Evolutionary conservation across 2,888 invertebrate species (phyloP).

Genomic region (Amphipyra berbera): DNA sequence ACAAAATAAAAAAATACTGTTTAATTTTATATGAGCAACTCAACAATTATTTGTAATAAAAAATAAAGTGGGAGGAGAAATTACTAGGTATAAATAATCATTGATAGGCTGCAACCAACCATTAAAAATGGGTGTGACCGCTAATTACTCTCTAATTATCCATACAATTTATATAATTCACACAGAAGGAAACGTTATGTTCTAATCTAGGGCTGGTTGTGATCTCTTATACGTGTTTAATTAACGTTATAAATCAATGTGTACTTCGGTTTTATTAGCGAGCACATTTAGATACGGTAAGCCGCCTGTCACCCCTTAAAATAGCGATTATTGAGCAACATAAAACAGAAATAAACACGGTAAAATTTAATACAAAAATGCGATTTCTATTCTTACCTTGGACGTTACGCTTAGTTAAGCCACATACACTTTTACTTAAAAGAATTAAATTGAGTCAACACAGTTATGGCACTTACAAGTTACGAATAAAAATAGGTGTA

Average conservation of each 20-base stretch:
- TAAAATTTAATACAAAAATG: constrained; percentile 10
- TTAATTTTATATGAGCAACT: neutral
- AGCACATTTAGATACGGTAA: constrained; percentile 43
- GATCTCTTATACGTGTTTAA: neutral
- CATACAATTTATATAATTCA: neutral
- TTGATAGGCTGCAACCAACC: neutral
- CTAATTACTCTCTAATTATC: neutral
- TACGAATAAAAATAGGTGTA: constrained; percentile 44
- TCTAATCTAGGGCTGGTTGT: neutral
- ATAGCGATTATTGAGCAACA: constrained; percentile 77
- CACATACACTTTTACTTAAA: constrained; percentile 33
- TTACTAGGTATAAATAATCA: neutral
- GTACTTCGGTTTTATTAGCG: constrained; percentile 3
- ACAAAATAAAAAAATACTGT: neutral
- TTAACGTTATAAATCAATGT: neutral
- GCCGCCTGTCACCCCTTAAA: constrained; percentile 80
- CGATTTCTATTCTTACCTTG: constrained; percentile 34
- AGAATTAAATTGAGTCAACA: constrained; percentile 4
- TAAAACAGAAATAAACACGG: constrained; percentile 58
- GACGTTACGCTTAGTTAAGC: constrained; percentile 5
- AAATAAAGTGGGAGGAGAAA: constrained; percentile 13
- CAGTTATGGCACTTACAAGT: constrained; percentile 22
- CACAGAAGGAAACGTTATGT: neutral
- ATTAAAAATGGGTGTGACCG: constrained; percentile 13
- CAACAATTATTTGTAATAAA: too few species aligned